Percentiles rank a stretch among this genome's conserved stretches.
These are phyloP conservation scores for Numenius arquata DNA, from an alignment of 2,113 vertebrate genomes.

Conservation along the genomic window DNA sequence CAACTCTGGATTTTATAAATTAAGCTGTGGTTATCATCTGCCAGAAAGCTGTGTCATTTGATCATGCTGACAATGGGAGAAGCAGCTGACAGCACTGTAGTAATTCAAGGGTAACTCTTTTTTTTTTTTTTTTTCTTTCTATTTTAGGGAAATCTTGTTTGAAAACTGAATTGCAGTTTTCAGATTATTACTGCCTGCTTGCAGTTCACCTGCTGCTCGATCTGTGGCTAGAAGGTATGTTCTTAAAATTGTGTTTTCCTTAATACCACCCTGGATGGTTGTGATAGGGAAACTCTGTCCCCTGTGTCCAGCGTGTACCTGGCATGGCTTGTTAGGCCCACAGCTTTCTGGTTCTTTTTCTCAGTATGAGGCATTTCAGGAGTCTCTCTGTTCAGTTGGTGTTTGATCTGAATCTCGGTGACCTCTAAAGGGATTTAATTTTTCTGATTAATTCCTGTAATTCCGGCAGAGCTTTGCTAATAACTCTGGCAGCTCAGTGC, in stretches of 20 bases:
- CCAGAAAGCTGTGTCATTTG: neutral
- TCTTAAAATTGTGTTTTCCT: neutral
- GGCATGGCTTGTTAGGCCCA: neutral
- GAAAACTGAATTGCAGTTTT: conserved; percentile 97
- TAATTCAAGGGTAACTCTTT: neutral
- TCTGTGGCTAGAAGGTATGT: conserved; percentile 88
- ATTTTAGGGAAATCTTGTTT: conserved; percentile 84
- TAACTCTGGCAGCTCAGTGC: neutral
- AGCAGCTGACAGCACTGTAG: neutral
- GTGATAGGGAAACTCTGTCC: neutral
- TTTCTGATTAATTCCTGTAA: neutral
- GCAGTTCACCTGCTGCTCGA: conserved; percentile 93
- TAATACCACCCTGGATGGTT: neutral
- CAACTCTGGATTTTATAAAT: neutral
- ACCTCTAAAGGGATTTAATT: neutral
- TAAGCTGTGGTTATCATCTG: neutral
- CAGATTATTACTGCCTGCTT: conserved; percentile 96
- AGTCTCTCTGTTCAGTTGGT: neutral
- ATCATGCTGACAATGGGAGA: neutral
- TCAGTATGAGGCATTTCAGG: neutral
- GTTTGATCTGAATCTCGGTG: neutral
- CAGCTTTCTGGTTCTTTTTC: neutral
- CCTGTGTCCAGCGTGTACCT: neutral
- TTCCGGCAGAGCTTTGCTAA: neutral
- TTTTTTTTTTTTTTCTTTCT: neutral